Evolutionary conservation across 1,140 invertebrate species (phyloP), one percentile per base, ranked within the genome.

Genomic region (Oreohelix idahoensis): DNA sequence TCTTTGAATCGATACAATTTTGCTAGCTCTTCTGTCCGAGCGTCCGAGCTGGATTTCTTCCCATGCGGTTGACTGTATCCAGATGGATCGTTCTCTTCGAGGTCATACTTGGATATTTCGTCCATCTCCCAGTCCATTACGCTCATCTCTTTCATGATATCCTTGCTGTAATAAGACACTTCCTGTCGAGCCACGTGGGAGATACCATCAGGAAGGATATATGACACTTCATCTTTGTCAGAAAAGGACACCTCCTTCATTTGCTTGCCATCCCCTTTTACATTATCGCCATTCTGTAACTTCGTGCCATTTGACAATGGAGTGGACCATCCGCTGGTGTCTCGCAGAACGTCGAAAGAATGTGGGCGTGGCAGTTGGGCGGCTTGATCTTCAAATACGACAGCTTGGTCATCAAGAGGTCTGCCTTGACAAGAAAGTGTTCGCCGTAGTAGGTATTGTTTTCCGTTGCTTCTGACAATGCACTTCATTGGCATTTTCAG

Each of bases 361-460:
- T 87, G 84, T 10, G 87, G 87, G 8, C 84, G 45, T 20, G 84
- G 78, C 42, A 87, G 74, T 11, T 79, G 15, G 15, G 75, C 75
- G 20, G 78, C 63, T 11, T 69, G 51, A 39, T 76, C 69, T 35
- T 74, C 45, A 35, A 76, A 51, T n/a, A 35, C 29, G 0, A 13
- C 42, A 11, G 8, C 74, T 35, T 20, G 53, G 20, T 23, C 42
- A 39, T 39, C 38, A 32, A 39, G 32, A 5, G 53, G 38, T 35
- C 53, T 17, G 5, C 36, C 77, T 70, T 86, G 87, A 79, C 85
- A 84, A 36, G 87, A 88, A 75, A 84, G 84, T 2, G 87, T 86
- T 35, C 87, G 42, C 32, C 87, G 58, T 20, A 88, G 71, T 23
- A 82, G 23, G 49, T 75, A 82, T 39, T 83, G 58, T 73, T 84